Base-by-base conservation (phyloP, 2,797 vertebrate genomes). In the Hyperoplus immaculatus region DNA sequence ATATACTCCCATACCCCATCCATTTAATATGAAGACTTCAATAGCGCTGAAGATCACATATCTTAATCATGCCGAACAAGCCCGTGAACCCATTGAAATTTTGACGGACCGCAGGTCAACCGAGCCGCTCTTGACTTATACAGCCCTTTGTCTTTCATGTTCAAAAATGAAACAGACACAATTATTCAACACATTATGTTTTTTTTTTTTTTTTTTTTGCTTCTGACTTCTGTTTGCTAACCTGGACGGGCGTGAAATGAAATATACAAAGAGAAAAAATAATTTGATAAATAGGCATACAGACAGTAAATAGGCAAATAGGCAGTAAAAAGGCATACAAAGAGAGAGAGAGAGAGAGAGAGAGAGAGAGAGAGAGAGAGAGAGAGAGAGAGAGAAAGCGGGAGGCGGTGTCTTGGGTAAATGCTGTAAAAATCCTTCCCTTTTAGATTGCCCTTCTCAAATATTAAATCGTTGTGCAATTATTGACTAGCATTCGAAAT, bases 381-480 rank as follows among this genome's bases (percentile, higher is more conserved):
- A 45, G 2, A 39, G 0, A 38, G 0, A 46, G 38, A 68, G 10
- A 45, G 7, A 53, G 45, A 71, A 10, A 7, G 49, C 58, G 47
- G 9, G 9, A 50, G 39, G 50, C 29, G 3, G 29, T 29, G 29
- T 29, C 29, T 29, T 29, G 29, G 29, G 39, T 13, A 59, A 80
- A 76, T 45, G 43, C 49, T 56, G 39, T 78, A 69, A 69, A 53
- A 54, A 54, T 16, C 9, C 57, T 53, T 21, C 18, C 68, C 78
- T 54, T 71, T 77, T 62, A 81, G 83, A 83, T 21, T 77, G 72
- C 64, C 86, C 84, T 84, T 86, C 84, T 93, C 75, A 83, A 86
- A 88, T 86, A 87, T 86, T 72, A 85, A 91, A 93, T 93, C 86
- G 83, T 86, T 92, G 89, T 67, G 83, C 69, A 77, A 75, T 89